These are phyloP conservation scores for Galeopsomyia nigrocyanea DNA, from an alignment of 2,888 invertebrate species.

Conservation along the genomic window DNA sequence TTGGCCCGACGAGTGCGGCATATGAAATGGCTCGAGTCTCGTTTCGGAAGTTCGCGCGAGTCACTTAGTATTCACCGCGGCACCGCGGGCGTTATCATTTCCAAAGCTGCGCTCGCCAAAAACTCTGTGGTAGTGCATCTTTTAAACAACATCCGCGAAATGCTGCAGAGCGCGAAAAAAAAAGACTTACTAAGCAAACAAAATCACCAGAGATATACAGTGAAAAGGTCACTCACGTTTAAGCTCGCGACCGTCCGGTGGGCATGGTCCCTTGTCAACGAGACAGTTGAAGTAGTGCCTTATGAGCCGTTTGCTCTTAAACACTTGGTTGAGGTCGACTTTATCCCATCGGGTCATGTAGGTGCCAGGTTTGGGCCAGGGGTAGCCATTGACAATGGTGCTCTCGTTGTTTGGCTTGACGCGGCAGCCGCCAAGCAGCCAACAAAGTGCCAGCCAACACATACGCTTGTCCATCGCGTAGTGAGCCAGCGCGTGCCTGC, in stretches of 20 bases:
- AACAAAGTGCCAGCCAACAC: conserved; percentile 48
- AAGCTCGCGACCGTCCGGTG: conserved; percentile 80
- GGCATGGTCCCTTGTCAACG: conserved; percentile 77
- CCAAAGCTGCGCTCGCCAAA: too few relatives aligned
- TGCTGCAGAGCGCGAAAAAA: too few relatives aligned
- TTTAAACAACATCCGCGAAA: too few relatives aligned
- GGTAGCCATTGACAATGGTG: conserved; percentile 17
- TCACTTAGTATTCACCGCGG: too few relatives aligned
- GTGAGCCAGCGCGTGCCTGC: not conserved
- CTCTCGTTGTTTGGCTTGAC: conserved; percentile 15
- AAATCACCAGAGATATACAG: not conserved
- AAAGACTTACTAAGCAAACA: too few relatives aligned
- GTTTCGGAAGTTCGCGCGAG: too few relatives aligned
- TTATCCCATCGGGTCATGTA: conserved; percentile 77
- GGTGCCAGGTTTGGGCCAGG: conserved; percentile 52
- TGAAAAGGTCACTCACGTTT: conserved; percentile 77
- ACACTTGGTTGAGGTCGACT: conserved; percentile 78
- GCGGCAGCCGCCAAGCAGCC: conserved; percentile 45
- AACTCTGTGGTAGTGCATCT: too few relatives aligned
- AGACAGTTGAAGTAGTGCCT: conserved; percentile 81
- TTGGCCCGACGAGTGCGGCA: too few relatives aligned
- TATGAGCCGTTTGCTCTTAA: conserved; percentile 78
- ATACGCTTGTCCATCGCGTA: conserved; percentile 46
- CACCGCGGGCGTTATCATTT: too few relatives aligned
- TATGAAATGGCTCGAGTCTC: too few relatives aligned